Percentiles rank a stretch among this genome's conserved stretches.
phyloP scores from a whole-genome alignment of 2,888 invertebrate species.

The Pterostichus niger region DNA sequence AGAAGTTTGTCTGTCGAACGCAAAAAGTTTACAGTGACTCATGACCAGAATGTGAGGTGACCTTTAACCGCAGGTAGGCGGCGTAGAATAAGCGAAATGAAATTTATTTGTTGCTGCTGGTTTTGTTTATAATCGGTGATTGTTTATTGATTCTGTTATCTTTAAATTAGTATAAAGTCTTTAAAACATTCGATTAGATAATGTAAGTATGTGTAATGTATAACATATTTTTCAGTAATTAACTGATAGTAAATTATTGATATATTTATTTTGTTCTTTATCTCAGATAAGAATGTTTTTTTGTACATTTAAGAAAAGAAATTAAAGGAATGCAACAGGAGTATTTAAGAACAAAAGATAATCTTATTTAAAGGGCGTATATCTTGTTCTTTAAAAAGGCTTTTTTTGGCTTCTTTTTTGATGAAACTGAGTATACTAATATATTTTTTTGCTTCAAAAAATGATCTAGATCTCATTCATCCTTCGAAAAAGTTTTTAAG shows the following conservation, averaged over 20 bases:
- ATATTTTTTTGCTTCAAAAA: too few relatives aligned
- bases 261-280: neutral
- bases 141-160: neutral
- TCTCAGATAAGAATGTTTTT: neutral
- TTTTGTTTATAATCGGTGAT: neutral
- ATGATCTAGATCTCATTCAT: too few relatives aligned
- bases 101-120: neutral
- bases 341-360: too few relatives aligned
- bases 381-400: too few relatives aligned
- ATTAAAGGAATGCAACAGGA: too few relatives aligned
- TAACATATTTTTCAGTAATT: too few relatives aligned
- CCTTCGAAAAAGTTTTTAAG: too few relatives aligned
- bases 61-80: constrained; percentile 21
- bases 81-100: neutral
- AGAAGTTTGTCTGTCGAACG: constrained; percentile 2
- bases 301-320: neutral
- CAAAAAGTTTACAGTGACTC: neutral
- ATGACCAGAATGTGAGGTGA: neutral
- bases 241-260: neutral
- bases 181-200: neutral
- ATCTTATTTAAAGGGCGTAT: too few relatives aligned
- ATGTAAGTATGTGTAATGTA: too few relatives aligned
- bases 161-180: neutral
- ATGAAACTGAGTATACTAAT: too few relatives aligned
- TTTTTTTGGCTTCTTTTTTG: too few relatives aligned